phyloP scores from a whole-genome alignment of 2,797 vertebrate species.

The Falco berigora region DNA sequence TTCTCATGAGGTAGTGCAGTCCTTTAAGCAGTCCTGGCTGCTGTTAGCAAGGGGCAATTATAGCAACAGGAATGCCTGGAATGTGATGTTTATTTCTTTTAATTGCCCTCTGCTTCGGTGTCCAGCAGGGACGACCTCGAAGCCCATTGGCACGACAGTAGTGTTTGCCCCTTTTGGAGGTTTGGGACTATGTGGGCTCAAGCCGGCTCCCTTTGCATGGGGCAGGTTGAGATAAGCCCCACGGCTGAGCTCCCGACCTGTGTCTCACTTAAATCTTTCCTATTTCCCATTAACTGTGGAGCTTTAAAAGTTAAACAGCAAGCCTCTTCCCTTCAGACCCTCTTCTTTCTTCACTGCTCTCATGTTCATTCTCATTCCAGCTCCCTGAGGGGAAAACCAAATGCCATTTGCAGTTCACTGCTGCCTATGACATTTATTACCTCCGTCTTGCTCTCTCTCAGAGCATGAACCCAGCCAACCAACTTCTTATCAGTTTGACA shows the following conservation, averaged over 20 bases:
- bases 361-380: neutral
- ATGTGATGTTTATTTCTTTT: neutral
- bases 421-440: neutral
- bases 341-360: neutral
- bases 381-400: neutral
- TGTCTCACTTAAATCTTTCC: neutral
- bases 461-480: neutral
- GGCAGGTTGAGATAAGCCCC: neutral
- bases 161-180: neutral
- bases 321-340: neutral
- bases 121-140: neutral
- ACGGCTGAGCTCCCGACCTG: accelerated
- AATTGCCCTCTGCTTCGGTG: neutral
- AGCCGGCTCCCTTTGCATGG: neutral
- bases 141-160: neutral
- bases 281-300: neutral
- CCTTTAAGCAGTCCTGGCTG: neutral
- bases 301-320: neutral
- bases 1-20: neutral
- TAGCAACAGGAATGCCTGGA: neutral
- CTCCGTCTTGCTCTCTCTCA: neutral
- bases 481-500: conserved; percentile 41
- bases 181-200: neutral
- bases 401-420: neutral
- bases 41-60: neutral